These are phyloP conservation scores for Zelleria hepariella DNA, from an alignment of 2,888 invertebrate genomes.

Conservation along the genomic window DNA sequence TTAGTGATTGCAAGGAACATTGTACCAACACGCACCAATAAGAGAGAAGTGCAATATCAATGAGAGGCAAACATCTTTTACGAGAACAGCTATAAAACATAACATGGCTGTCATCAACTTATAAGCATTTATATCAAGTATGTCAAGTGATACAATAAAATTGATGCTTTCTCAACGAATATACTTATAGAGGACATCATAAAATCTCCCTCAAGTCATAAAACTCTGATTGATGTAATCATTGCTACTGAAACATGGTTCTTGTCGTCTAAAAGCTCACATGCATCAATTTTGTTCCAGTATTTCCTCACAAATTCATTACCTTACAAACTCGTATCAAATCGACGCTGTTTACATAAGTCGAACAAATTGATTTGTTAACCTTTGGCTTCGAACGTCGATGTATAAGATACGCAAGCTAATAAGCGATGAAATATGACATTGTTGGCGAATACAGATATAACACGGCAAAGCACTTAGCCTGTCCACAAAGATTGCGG, in stretches of 20 bases:
- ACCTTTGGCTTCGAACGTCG: background rate
- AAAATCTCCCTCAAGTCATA: background rate
- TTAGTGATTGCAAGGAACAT: background rate
- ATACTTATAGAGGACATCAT: background rate
- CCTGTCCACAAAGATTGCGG: slow-evolving; percentile 6
- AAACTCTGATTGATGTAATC: background rate
- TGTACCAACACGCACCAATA: slow-evolving; percentile 25
- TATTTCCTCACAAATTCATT: background rate
- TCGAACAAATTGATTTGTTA: background rate
- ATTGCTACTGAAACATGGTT: background rate
- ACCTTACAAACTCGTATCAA: background rate
- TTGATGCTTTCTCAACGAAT: background rate
- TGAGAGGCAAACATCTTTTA: slow-evolving; percentile 45
- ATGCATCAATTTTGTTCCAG: background rate
- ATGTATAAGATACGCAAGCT: slow-evolving; percentile 2
- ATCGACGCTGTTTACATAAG: slow-evolving; percentile 1
- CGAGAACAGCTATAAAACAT: slow-evolving; percentile 31
- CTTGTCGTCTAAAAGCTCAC: background rate
- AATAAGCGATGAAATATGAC: background rate
- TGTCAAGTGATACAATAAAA: background rate
- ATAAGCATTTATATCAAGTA: slow-evolving; percentile 4
- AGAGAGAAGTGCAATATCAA: slow-evolving; percentile 38
- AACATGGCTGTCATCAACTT: slow-evolving; percentile 26
- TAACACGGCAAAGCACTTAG: slow-evolving; percentile 10
- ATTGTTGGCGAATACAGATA: slow-evolving; percentile 4